Percentiles rank a stretch among this genome's conserved stretches.
phyloP scores from a whole-genome alignment of 1,140 invertebrate genomes.

The Aphaenogaster ashmeadi region DNA sequence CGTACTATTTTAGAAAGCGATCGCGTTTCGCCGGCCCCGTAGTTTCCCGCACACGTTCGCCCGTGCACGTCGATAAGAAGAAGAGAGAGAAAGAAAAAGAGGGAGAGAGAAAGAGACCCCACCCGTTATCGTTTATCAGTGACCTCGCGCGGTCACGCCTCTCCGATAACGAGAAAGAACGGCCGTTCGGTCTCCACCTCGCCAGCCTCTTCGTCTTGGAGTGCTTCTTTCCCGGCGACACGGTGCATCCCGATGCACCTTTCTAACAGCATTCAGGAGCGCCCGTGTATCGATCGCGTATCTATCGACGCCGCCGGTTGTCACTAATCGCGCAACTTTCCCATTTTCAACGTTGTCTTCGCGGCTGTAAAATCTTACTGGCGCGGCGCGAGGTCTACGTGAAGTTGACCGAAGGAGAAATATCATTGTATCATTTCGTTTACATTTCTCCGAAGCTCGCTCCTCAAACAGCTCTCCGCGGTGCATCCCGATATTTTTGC shows the following conservation, averaged over 20 bases:
- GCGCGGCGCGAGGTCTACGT: not conserved
- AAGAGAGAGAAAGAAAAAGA: constrained; percentile 31
- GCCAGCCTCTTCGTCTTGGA: constrained; percentile 26
- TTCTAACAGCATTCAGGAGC: constrained; percentile 44
- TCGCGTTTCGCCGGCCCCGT: constrained; percentile 54
- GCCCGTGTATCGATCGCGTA: constrained; percentile 16
- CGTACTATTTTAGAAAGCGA: constrained; percentile 75
- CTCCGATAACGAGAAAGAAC: constrained; percentile 71
- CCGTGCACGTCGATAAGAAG: constrained; percentile 57
- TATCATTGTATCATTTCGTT: not conserved
- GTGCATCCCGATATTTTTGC: not conserved
- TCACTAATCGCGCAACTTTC: not conserved
- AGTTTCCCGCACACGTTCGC: constrained; percentile 51
- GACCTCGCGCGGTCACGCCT: constrained; percentile 78
- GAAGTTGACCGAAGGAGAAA: not conserved
- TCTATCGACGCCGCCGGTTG: not conserved
- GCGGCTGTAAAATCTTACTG: not conserved
- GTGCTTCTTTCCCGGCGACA: constrained; percentile 14
- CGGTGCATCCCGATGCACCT: constrained; percentile 24
- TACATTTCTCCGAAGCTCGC: not conserved
- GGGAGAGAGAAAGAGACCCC: constrained; percentile 34
- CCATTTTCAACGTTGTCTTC: not conserved
- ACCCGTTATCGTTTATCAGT: constrained; percentile 77
- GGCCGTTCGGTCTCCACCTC: constrained; percentile 31
- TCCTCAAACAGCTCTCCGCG: not conserved